Percentiles rank a stretch among this genome's conserved stretches.
Evolutionary conservation across 1,140 invertebrate species (phyloP).

Genomic region (Gonioctena quinquepunctata): DNA sequence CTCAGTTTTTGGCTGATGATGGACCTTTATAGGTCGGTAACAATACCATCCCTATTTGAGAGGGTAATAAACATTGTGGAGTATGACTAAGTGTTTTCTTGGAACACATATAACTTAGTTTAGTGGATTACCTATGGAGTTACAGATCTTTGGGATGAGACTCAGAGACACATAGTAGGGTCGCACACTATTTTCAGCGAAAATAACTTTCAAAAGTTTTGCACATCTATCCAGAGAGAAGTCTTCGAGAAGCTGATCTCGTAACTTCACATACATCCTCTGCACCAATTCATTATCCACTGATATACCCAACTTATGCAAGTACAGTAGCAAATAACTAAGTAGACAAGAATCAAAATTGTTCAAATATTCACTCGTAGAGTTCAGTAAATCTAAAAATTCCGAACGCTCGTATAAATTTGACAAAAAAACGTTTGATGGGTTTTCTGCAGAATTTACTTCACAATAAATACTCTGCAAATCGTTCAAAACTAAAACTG

Average conservation of each 20-base stretch:
- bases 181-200: constrained; percentile 34
- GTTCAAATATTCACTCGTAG: constrained; percentile 26
- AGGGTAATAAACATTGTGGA: too few relatives aligned
- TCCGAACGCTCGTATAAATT: constrained; percentile 30
- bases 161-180: constrained; percentile 34
- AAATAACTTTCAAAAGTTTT: constrained; percentile 36
- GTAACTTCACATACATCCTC: constrained; percentile 31
- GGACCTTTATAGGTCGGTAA: too few relatives aligned
- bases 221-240: constrained; percentile 30
- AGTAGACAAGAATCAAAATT: constrained; percentile 35
- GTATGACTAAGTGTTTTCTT: too few relatives aligned
- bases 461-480: constrained; percentile 41
- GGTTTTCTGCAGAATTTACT: constrained; percentile 26
- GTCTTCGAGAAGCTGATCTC: constrained; percentile 26
- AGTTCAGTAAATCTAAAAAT: constrained; percentile 35
- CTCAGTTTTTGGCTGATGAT: too few relatives aligned
- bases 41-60: too few relatives aligned
- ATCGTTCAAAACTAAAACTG: constrained; percentile 45
- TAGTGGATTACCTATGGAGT: constrained; percentile 37
- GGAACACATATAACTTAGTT: too few relatives aligned
- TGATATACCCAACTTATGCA: constrained; percentile 43
- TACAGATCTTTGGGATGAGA: constrained; percentile 39
- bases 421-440: constrained; percentile 29
- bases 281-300: constrained; percentile 31
- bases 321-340: constrained; percentile 43